Percentiles rank a stretch among this genome's conserved stretches.
These are phyloP conservation scores for Phrynocephalus forsythii DNA, from an alignment of 2,797 vertebrate genomes.

Conservation along the genomic window DNA sequence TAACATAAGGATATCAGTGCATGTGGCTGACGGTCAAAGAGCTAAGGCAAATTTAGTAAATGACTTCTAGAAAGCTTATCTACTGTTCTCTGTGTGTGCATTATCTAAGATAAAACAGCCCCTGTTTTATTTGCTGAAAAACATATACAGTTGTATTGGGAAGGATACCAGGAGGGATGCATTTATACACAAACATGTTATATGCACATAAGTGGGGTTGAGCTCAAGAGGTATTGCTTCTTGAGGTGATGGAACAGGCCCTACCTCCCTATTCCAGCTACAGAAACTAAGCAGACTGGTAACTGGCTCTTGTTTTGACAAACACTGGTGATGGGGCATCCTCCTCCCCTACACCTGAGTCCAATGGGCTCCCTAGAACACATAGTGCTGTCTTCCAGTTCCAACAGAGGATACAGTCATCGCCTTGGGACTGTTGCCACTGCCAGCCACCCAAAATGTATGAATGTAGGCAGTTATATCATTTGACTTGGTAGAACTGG, in stretches of 20 bases:
- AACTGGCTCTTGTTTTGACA: not conserved
- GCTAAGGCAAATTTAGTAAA: not conserved
- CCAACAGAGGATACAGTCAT: too few species aligned
- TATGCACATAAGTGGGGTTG: too few species aligned
- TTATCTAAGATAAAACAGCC: too few species aligned
- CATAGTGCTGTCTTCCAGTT: too few species aligned
- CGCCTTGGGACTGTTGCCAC: not conserved
- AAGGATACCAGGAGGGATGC: too few species aligned
- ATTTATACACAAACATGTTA: not conserved
- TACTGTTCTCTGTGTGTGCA: not conserved
- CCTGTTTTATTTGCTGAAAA: conserved; percentile 4
- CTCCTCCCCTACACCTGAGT: too few species aligned
- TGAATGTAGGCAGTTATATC: not conserved
- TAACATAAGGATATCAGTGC: not conserved
- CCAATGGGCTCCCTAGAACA: too few species aligned
- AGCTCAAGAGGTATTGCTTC: not conserved
- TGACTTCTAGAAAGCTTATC: not conserved
- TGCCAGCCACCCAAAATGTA: not conserved
- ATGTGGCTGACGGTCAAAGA: not conserved
- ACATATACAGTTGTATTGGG: not conserved
- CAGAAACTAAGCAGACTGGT: not conserved
- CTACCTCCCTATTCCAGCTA: not conserved
- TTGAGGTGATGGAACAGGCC: not conserved
- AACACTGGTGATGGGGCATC: not conserved
- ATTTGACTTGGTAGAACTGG: not conserved